These are phyloP conservation scores for Alentia gelatinosa DNA, from an alignment of 2,888 invertebrate species.

Conservation along the genomic window DNA sequence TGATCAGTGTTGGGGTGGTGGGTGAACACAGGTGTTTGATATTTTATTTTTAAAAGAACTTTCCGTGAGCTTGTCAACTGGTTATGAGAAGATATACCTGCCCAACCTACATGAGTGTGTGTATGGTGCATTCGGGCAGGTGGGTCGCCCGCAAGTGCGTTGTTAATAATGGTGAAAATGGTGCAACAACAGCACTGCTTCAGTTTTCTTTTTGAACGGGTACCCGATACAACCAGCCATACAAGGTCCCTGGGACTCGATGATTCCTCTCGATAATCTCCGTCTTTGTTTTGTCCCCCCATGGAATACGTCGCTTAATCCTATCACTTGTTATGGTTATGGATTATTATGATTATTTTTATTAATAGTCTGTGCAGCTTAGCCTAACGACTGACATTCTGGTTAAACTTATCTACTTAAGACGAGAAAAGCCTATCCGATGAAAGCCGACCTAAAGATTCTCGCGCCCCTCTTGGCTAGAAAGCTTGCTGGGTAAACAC, in stretches of 20 bases:
- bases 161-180: background rate
- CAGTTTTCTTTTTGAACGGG: background rate
- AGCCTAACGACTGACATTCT: conserved; percentile 14
- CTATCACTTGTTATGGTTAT: conserved; percentile 17
- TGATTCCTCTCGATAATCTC: background rate
- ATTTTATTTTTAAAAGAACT: background rate
- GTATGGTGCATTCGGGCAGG: background rate
- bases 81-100: background rate
- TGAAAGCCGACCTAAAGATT: background rate
- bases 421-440: background rate
- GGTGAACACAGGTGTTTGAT: background rate
- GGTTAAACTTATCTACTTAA: conserved; percentile 41
- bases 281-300: background rate
- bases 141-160: background rate
- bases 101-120: conserved; percentile 10
- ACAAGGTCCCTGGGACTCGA: background rate
- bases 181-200: conserved; percentile 49
- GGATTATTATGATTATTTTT: conserved; percentile 19
- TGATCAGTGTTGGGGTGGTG: background rate
- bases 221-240: conserved; percentile 24
- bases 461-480: background rate
- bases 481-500: background rate
- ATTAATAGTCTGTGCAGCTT: conserved; percentile 28
- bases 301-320: background rate
- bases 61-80: background rate